These are phyloP conservation scores for Halichoeres trimaculatus DNA, from an alignment of 2,113 vertebrate genomes.

Conservation along the genomic window DNA sequence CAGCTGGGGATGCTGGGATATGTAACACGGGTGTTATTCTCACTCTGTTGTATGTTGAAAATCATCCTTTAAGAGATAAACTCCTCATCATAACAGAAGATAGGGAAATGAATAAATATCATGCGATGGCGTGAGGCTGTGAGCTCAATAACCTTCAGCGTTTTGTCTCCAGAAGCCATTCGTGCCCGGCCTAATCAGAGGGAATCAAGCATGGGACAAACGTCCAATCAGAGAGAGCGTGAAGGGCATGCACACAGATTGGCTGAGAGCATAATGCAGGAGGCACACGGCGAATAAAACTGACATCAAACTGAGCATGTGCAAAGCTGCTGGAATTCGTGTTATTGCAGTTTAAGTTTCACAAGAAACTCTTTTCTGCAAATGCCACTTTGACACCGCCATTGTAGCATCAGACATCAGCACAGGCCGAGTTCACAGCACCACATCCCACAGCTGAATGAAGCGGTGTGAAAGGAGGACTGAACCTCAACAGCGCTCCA, in stretches of 20 bases:
- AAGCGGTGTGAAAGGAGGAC: constrained; percentile 65
- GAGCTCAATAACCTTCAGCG: not conserved
- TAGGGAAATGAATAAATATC: constrained; percentile 13
- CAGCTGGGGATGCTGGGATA: not conserved
- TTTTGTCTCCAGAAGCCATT: constrained; percentile 35
- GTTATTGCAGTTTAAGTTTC: not conserved
- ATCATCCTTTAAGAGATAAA: not conserved
- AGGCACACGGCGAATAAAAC: constrained; percentile 49
- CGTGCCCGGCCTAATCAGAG: constrained; percentile 66
- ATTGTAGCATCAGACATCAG: constrained; percentile 45
- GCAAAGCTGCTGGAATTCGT: not conserved
- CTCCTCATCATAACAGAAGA: not conserved
- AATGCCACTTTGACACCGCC: constrained; percentile 26
- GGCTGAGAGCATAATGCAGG: constrained; percentile 41
- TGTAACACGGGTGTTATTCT: constrained; percentile 4
- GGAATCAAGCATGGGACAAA: constrained; percentile 62
- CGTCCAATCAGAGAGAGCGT: constrained; percentile 56
- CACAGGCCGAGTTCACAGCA: constrained; percentile 50
- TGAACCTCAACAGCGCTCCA: constrained; percentile 58
- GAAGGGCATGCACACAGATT: constrained; percentile 58
- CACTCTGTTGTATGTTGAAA: not conserved
- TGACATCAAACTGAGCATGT: constrained; percentile 17
- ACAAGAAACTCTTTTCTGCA: constrained; percentile 11
- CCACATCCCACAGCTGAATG: constrained; percentile 62
- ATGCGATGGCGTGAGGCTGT: constrained; percentile 35